These are phyloP conservation scores for Pandemis cinnamomeana DNA, from an alignment of 2,888 invertebrate species.

Conservation along the genomic window DNA sequence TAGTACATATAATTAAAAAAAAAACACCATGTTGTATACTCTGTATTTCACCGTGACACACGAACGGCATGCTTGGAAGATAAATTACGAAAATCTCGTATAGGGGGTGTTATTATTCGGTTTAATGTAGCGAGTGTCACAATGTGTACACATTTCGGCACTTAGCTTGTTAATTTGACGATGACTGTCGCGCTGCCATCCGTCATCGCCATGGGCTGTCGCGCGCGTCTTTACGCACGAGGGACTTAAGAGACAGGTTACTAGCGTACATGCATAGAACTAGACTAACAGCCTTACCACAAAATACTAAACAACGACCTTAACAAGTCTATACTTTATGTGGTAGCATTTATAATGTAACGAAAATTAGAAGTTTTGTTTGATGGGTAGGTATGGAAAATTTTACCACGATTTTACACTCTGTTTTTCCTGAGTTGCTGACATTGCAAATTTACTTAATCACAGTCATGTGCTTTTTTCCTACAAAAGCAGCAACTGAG, in stretches of 20 bases:
- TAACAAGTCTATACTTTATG: too few species aligned
- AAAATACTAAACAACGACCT: too few species aligned
- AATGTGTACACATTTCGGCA: conserved; percentile 80
- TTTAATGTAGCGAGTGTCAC: conserved; percentile 55
- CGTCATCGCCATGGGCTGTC: conserved; percentile 69
- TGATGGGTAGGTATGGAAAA: too few species aligned
- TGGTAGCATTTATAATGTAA: too few species aligned
- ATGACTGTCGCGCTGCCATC: conserved; percentile 77
- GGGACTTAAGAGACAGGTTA: conserved; percentile 18
- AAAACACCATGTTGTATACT: not conserved
- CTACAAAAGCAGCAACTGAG: too few species aligned
- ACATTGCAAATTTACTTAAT: too few species aligned
- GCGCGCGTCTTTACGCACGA: conserved; percentile 66
- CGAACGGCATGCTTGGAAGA: conserved; percentile 30
- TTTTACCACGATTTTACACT: too few species aligned
- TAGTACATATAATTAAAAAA: not conserved
- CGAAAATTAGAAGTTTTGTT: too few species aligned
- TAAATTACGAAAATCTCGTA: conserved; percentile 60
- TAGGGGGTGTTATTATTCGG: conserved; percentile 31
- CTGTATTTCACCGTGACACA: conserved; percentile 13
- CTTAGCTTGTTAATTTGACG: conserved; percentile 80
- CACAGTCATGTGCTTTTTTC: too few species aligned
- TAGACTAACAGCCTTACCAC: too few species aligned
- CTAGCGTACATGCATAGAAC: conserved; percentile 1
- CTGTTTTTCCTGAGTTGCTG: too few species aligned